phyloP scores from a whole-genome alignment of 2,888 invertebrate genomes.

The Melanostoma mellinum region DNA sequence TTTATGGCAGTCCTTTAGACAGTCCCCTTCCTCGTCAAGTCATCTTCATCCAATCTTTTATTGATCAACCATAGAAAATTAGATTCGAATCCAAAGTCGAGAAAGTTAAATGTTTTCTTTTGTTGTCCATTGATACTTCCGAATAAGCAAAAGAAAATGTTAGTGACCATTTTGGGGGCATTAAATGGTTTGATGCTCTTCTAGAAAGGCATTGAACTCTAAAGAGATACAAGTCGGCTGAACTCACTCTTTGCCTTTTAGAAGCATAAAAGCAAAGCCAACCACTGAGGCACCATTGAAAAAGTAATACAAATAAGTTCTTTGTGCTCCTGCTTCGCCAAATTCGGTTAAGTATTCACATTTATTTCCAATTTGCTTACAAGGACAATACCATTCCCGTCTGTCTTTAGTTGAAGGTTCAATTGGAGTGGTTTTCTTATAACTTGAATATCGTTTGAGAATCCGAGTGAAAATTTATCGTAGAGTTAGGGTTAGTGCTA shows the following conservation, averaged over 20 bases:
- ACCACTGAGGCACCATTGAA: not conserved
- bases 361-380: constrained; percentile 51
- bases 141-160: constrained; percentile 40
- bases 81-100: constrained; percentile 21
- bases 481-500: too few relatives aligned
- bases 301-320: constrained; percentile 29
- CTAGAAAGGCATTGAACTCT: constrained; percentile 27
- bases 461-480: not conserved
- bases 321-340: constrained; percentile 42
- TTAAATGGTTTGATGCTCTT: constrained; percentile 13
- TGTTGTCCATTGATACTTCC: constrained; percentile 4
- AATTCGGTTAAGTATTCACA: constrained; percentile 34
- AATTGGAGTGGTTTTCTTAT: constrained; percentile 12
- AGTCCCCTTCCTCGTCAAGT: constrained; percentile 30
- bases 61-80: constrained; percentile 53
- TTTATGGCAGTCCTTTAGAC: constrained; percentile 46
- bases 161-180: constrained; percentile 34
- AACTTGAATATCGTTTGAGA: constrained; percentile 17
- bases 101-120: constrained; percentile 25
- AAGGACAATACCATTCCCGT: constrained; percentile 20
- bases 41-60: constrained; percentile 48
- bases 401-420: constrained; percentile 13
- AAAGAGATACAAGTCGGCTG: constrained; percentile 36
- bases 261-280: not conserved
- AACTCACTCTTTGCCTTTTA: constrained; percentile 1